These are phyloP conservation scores for Caenorhabditis uteleia DNA, from an alignment of 2,888 invertebrate species.

Conservation along the genomic window DNA sequence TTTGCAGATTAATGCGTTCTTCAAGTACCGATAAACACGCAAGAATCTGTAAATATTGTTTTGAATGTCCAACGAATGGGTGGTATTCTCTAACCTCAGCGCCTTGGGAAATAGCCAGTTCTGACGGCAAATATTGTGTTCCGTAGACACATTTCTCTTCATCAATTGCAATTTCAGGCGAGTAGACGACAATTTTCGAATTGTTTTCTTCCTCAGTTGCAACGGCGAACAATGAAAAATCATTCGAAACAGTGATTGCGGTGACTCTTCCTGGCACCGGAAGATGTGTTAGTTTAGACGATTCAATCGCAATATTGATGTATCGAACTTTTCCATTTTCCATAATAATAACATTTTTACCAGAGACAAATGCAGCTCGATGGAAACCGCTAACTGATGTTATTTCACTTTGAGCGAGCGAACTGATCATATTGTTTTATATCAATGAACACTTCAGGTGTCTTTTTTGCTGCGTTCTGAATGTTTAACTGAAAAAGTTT, in stretches of 20 bases:
- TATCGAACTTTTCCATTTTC: conserved; percentile 27
- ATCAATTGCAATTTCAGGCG: conserved; percentile 12
- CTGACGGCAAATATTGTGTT: conserved; percentile 12
- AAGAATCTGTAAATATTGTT: conserved; percentile 21
- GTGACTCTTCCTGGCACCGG: conserved; percentile 22
- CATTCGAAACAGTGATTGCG: conserved; percentile 29
- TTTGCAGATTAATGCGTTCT: conserved; percentile 33
- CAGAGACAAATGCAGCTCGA: conserved; percentile 16
- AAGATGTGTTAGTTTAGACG: conserved; percentile 9
- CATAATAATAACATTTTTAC: conserved; percentile 16
- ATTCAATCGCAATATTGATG: conserved; percentile 9
- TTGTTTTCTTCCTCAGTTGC: conserved; percentile 36
- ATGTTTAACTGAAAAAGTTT: too few relatives aligned
- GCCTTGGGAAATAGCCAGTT: conserved; percentile 37
- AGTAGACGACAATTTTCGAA: conserved; percentile 30
- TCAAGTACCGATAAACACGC: conserved; percentile 34
- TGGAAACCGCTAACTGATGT: conserved; percentile 30
- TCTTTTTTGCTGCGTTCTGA: conserved; percentile 32
- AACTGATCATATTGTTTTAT: conserved; percentile 49
- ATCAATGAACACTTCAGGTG: conserved; percentile 46
- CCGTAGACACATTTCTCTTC: conserved; percentile 29
- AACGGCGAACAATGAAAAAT: conserved; percentile 26
- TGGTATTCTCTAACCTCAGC: conserved; percentile 40
- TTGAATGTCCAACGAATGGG: not conserved
- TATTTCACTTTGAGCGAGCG: conserved; percentile 36